These are phyloP conservation scores for Rousettus leschenaultii DNA, from an alignment of 2,113 vertebrate genomes.

Conservation along the genomic window DNA sequence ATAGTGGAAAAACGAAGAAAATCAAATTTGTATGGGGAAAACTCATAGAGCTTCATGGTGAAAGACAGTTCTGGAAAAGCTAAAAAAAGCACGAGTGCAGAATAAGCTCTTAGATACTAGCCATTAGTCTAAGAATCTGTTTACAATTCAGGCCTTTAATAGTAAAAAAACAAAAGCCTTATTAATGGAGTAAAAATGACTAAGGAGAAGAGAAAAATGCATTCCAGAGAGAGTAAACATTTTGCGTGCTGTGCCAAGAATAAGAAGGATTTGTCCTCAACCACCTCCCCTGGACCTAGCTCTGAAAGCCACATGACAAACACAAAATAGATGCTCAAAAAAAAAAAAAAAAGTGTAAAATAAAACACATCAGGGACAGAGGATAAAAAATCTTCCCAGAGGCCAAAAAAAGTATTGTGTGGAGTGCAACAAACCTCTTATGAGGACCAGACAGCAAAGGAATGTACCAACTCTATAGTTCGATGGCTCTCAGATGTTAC, in stretches of 20 bases:
- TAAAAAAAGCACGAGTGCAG: neutral
- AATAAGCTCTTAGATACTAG: neutral
- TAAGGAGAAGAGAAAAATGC: neutral
- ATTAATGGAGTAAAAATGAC: too few species aligned
- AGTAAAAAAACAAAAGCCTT: neutral
- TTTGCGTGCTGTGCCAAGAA: neutral
- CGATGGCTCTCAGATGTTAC: neutral
- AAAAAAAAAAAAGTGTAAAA: neutral
- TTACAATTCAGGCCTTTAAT: neutral
- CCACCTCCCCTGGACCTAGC: neutral
- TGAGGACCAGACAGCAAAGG: neutral
- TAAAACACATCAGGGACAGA: neutral
- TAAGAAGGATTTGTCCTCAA: neutral
- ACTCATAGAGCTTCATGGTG: neutral
- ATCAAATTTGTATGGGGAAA: neutral
- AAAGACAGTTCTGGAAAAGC: neutral
- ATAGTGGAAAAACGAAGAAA: neutral
- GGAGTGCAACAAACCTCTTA: neutral
- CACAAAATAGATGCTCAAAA: neutral
- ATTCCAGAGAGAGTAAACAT: neutral
- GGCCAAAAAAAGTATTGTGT: neutral
- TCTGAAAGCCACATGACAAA: neutral
- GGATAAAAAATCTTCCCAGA: neutral
- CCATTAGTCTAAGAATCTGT: neutral
- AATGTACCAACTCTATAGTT: neutral